Base-by-base conservation (phyloP, 1,140 invertebrate species). In the Rhyzopertha dominica region DNA sequence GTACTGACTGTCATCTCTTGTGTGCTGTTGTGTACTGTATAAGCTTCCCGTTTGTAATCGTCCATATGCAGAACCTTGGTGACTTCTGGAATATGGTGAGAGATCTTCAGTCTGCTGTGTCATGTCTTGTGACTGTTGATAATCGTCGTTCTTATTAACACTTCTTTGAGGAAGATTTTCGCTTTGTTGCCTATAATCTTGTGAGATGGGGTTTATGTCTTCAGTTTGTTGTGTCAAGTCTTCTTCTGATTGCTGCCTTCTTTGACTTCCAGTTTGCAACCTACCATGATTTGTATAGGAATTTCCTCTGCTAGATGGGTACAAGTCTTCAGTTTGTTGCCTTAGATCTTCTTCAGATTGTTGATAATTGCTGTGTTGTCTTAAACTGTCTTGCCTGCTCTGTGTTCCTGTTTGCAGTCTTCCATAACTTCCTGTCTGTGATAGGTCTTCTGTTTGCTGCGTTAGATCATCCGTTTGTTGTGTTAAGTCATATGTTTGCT, bases 401-500 rank as follows among this genome's bases (percentile, higher is more conserved):
- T n/a, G n/a, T n/a, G n/a, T n/a, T n/a, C n/a, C n/a, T n/a, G n/a
- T n/a, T n/a, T n/a, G n/a, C n/a, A n/a, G n/a, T n/a, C n/a, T n/a
- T n/a, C n/a, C n/a, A n/a, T n/a, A n/a, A n/a, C n/a, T n/a, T n/a
- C 35, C 22, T 28, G 35, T 34, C 14, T 32, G 36, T 26, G n/a
- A 8, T 7, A 8, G n/a, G 34, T 35, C 17, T 17, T 45, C 9
- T 18, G 5, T 36, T 44, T 25, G 26, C 34, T 28, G 31, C 10
- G 22, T 44, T 12, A 25, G 16, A 17, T 44, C 29, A 28, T 35
- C 24, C 23, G 36, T 32, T 30, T 49, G 51, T 34, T 46, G 49
- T 0, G 47, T 49, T 26, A 49, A 23, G 35, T 49, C 42, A 12
- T 34, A 13, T 14, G 12, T 14, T 37, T 42, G n/a, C 12, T 18